These are phyloP conservation scores for Drosophila pseudoobscura DNA, from an alignment of 1,140 invertebrate species.

Conservation along the genomic window DNA sequence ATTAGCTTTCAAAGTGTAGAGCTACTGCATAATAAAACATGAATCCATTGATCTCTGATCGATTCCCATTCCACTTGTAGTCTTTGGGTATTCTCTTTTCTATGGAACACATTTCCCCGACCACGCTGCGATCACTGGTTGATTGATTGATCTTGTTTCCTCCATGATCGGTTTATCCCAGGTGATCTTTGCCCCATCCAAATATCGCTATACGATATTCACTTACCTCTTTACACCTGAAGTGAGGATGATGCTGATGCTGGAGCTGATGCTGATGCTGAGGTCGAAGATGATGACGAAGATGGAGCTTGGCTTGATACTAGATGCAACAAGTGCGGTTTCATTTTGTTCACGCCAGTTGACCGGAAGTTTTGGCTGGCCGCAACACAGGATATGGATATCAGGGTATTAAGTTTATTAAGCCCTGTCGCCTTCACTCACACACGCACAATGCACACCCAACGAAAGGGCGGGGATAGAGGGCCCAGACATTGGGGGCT, in stretches of 20 bases:
- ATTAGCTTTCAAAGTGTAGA: too few relatives aligned
- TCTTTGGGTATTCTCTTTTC: too few relatives aligned
- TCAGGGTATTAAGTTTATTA: too few relatives aligned
- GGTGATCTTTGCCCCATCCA: too few relatives aligned
- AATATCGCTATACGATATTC: too few relatives aligned
- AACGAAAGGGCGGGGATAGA: conserved; percentile 6
- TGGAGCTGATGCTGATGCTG: conserved; percentile 3
- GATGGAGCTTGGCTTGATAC: conserved; percentile 13
- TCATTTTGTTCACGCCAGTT: conserved; percentile 32
- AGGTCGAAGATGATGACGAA: conserved; percentile 4
- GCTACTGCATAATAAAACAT: too few relatives aligned
- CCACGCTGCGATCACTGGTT: neutral
- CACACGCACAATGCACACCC: conserved; percentile 1
- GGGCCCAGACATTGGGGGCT: conserved; percentile 1
- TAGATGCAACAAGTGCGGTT: conserved; percentile 61
- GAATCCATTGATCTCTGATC: too few relatives aligned
- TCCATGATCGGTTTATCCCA: neutral
- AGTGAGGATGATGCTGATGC: neutral
- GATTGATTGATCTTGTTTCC: neutral
- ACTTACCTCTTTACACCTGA: too few relatives aligned
- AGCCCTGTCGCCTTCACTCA: too few relatives aligned
- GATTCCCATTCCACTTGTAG: too few relatives aligned
- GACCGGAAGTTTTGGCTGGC: conserved; percentile 58
- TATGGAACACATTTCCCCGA: too few relatives aligned
- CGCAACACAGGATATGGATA: conserved; percentile 54